phyloP scores from a whole-genome alignment of 2,113 vertebrate species.

The Podarcis raffonei region DNA sequence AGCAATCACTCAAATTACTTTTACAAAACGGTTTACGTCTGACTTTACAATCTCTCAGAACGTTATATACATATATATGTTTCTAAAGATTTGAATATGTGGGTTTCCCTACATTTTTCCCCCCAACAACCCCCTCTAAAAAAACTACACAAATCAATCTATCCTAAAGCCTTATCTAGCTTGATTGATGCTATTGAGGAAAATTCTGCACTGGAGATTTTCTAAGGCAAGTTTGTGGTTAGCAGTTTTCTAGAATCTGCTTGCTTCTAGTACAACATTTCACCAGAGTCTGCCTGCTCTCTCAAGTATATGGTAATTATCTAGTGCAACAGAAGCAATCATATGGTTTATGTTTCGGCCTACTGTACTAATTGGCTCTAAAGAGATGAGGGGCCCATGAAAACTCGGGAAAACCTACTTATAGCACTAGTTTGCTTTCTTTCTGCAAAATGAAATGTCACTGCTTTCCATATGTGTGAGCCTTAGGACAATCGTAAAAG shows the following conservation, averaged over 20 bases:
- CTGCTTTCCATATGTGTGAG: background rate
- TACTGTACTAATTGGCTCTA: background rate
- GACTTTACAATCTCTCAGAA: constrained; percentile 34
- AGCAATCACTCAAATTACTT: constrained; percentile 39
- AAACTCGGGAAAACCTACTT: background rate
- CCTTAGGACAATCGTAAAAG: background rate
- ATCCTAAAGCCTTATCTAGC: constrained; percentile 8
- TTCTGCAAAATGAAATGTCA: constrained; percentile 1
- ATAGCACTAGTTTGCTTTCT: background rate
- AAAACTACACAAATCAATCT: background rate
- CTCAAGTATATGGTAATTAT: constrained; percentile 9
- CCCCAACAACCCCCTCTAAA: background rate
- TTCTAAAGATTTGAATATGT: background rate
- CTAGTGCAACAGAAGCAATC: background rate
- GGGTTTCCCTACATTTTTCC: background rate
- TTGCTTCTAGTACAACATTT: background rate
- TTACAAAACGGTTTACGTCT: constrained; percentile 42
- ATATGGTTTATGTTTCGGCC: background rate
- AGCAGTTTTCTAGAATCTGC: background rate
- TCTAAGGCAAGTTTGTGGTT: constrained; percentile 10
- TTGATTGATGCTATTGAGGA: background rate
- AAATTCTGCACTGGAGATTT: background rate
- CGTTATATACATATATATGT: background rate
- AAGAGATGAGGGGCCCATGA: background rate
- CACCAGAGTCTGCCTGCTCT: background rate